Percentiles rank a stretch among this genome's conserved stretches.
Conservation (phyloP, 2,888 invertebrate species). For the Arctia plantaginis region DNA sequence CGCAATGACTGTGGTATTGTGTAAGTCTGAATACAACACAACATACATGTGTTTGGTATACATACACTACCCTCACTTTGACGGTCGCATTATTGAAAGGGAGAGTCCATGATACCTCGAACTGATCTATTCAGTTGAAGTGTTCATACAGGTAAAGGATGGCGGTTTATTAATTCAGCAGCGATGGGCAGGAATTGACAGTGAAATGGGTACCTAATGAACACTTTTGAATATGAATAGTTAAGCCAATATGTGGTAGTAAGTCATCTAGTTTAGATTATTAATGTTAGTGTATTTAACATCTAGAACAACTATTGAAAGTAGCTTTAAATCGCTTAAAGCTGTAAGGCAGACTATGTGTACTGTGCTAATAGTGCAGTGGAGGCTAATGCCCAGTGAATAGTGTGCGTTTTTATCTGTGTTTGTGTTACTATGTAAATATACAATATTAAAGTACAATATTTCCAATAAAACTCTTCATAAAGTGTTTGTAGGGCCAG, state of each 20-base stretch:
- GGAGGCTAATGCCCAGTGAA: no score
- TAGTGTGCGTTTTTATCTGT: no score
- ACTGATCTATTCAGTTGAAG: background rate
- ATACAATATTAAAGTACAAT: no score
- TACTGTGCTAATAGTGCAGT: no score
- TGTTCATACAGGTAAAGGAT: background rate
- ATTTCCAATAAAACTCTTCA: no score
- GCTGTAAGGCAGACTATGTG: no score
- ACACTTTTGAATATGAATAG: background rate
- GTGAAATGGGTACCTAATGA: background rate
- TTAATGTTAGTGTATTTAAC: background rate
- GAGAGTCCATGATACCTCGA: background rate
- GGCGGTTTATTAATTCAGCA: background rate
- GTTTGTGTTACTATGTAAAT: no score
- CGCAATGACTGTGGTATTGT: slow-evolving; percentile 6
- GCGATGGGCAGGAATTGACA: background rate
- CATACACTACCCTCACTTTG: slow-evolving; percentile 5
- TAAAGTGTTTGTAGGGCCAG: no score
- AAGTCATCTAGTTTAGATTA: background rate
- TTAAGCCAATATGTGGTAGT: background rate
- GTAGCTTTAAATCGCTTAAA: no score
- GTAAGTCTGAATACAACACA: slow-evolving; percentile 14
- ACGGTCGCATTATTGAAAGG: background rate
- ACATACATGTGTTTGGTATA: background rate
- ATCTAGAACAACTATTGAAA: no score